Evolutionary conservation across 2,113 vertebrate genomes (phyloP).

Genomic region (Osmerus mordax): DNA sequence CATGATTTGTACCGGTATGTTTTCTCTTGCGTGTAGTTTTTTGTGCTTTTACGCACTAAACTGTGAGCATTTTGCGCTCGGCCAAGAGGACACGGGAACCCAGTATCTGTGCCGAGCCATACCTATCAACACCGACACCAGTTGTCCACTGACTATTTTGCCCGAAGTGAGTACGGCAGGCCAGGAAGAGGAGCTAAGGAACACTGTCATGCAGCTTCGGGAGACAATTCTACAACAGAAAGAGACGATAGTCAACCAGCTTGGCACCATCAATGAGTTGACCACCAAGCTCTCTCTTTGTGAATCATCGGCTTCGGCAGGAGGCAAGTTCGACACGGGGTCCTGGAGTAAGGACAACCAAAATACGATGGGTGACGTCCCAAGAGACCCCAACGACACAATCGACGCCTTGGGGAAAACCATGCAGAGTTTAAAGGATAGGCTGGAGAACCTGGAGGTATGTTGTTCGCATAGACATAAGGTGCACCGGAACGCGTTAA

Average conservation of each 20-base stretch:
- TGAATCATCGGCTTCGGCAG: slow-evolving; percentile 67
- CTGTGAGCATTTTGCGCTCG: slow-evolving; percentile 40
- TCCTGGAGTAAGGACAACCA: slow-evolving; percentile 78
- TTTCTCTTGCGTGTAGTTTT: slow-evolving; percentile 60
- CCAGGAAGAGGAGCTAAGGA: slow-evolving; percentile 86
- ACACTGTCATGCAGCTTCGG: slow-evolving; percentile 88
- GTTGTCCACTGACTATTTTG: slow-evolving; percentile 78
- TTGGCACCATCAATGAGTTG: slow-evolving; percentile 88
- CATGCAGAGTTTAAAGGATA: slow-evolving; percentile 90
- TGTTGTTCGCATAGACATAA: slow-evolving; percentile 12
- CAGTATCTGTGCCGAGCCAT: slow-evolving; percentile 89
- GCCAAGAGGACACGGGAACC: slow-evolving; percentile 73
- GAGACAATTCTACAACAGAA: slow-evolving; percentile 93
- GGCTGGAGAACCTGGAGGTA: slow-evolving; percentile 92
- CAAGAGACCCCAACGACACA: slow-evolving; percentile 84
- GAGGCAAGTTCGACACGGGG: slow-evolving; percentile 63
- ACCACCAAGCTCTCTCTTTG: slow-evolving; percentile 89
- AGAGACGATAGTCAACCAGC: slow-evolving; percentile 87
- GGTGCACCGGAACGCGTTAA: slow-evolving; percentile 32
- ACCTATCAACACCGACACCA: slow-evolving; percentile 72
- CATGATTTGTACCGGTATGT: slow-evolving; percentile 55
- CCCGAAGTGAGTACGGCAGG: slow-evolving; percentile 71
- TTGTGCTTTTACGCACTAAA: slow-evolving; percentile 63
- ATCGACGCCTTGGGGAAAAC: slow-evolving; percentile 91
- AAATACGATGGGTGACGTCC: slow-evolving; percentile 94